These are phyloP conservation scores for Caenorhabditis becei DNA, from an alignment of 2,888 invertebrate genomes.

Conservation along the genomic window DNA sequence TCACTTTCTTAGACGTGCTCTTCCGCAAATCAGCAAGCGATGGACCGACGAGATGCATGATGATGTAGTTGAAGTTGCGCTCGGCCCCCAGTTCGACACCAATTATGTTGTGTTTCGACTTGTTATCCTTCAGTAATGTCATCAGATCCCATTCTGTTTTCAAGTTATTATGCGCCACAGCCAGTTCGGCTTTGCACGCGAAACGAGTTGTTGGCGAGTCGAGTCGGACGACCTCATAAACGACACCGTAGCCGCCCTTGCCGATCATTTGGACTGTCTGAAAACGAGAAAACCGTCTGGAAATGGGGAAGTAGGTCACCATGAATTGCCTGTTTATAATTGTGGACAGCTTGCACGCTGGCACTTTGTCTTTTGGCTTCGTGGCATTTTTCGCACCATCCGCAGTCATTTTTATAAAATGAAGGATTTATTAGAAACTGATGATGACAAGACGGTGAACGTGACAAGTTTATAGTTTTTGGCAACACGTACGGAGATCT, in stretches of 20 bases:
- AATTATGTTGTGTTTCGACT: constrained; percentile 47
- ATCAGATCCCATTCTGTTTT: constrained; percentile 61
- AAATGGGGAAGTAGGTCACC: not conserved
- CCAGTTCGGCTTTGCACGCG: constrained; percentile 53
- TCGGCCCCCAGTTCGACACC: constrained; percentile 53
- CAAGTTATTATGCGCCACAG: constrained; percentile 51
- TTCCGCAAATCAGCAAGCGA: constrained; percentile 47
- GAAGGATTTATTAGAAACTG: not conserved
- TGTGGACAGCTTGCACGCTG: constrained; percentile 40
- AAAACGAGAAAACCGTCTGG: constrained; percentile 2
- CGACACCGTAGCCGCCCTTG: constrained; percentile 59
- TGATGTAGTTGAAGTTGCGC: constrained; percentile 52
- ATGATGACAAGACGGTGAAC: not conserved
- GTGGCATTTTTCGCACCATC: constrained; percentile 7
- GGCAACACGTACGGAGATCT: constrained; percentile 54
- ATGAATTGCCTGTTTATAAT: constrained; percentile 43
- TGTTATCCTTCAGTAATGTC: constrained; percentile 53
- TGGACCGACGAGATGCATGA: constrained; percentile 62
- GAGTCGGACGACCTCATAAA: constrained; percentile 47
- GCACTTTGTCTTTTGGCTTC: constrained; percentile 33
- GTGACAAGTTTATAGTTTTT: constrained; percentile 37
- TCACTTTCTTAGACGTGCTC: constrained; percentile 26
- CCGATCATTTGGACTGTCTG: constrained; percentile 53
- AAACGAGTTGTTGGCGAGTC: constrained; percentile 33
- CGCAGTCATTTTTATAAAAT: too few species aligned